Conservation (phyloP, 2,888 invertebrate genomes). For the Tenthredo mesomela region DNA sequence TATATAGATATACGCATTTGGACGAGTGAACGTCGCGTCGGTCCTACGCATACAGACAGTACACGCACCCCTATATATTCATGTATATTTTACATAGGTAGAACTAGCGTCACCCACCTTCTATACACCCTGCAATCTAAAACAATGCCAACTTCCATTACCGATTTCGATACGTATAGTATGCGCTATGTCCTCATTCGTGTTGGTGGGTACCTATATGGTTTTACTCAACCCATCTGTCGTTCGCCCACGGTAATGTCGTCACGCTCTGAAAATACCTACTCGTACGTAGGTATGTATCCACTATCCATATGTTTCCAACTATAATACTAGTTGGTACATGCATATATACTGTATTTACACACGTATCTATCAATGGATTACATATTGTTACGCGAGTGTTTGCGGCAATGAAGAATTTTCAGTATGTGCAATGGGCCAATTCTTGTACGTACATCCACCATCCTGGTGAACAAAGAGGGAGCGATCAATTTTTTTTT, state of each 20-base stretch:
- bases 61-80: neutral
- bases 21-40: neutral
- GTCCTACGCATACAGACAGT: neutral
- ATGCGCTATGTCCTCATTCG: conserved; percentile 3
- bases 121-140: conserved; percentile 49
- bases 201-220: neutral
- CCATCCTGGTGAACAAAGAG: neutral
- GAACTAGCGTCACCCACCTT: neutral
- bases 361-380: conserved; percentile 27
- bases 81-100: neutral
- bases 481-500: neutral
- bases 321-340: neutral
- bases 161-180: conserved; percentile 39
- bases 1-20: neutral
- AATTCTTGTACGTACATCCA: neutral
- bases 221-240: conserved; percentile 48
- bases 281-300: neutral
- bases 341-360: conserved; percentile 17
- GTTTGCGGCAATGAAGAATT: neutral
- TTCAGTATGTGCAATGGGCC: neutral
- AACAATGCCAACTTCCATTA: conserved; percentile 51
- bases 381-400: conserved; percentile 7
- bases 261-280: conserved; percentile 28
- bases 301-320: neutral
- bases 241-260: conserved; percentile 28